phyloP scores from a whole-genome alignment of 2,888 invertebrate species.

The Clitarchus hookeri region DNA sequence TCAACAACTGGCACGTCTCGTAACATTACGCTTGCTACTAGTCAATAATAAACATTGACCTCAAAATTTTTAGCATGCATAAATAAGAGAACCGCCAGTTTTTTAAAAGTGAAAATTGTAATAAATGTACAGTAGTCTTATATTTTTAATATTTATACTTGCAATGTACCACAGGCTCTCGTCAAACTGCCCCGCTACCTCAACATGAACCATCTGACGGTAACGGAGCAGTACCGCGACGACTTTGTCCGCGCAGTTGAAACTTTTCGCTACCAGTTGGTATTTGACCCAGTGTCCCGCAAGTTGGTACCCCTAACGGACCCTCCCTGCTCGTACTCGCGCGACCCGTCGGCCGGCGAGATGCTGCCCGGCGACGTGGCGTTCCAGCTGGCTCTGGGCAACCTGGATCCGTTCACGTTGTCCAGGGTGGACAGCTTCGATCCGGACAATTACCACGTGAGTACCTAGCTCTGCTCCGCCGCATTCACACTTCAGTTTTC shows the following conservation, averaged over 20 bases:
- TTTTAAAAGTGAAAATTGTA: too few relatives aligned
- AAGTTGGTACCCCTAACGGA: conserved; percentile 75
- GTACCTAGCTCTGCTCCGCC: background rate
- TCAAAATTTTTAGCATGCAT: too few relatives aligned
- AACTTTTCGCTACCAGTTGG: conserved; percentile 92
- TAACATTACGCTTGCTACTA: too few relatives aligned
- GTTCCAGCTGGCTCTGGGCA: conserved; percentile 84
- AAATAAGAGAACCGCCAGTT: too few relatives aligned
- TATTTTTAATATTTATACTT: conserved; percentile 30
- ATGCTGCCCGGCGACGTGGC: conserved; percentile 70
- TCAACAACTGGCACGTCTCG: too few relatives aligned
- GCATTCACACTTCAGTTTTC: too few relatives aligned
- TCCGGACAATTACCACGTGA: conserved; percentile 58
- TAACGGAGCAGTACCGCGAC: conserved; percentile 84
- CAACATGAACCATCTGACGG: conserved; percentile 72
- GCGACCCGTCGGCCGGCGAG: conserved; percentile 55
- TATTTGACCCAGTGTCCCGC: conserved; percentile 82
- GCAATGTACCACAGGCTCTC: conserved; percentile 63
- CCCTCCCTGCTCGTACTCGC: conserved; percentile 54
- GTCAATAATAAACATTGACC: too few relatives aligned
- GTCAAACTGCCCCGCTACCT: conserved; percentile 79
- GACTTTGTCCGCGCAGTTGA: conserved; percentile 86
- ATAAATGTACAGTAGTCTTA: too few relatives aligned
- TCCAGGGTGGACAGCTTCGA: conserved; percentile 53
- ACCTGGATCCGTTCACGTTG: conserved; percentile 78